These are phyloP conservation scores for Orthosia incerta DNA, from an alignment of 2,888 invertebrate species.

Conservation along the genomic window DNA sequence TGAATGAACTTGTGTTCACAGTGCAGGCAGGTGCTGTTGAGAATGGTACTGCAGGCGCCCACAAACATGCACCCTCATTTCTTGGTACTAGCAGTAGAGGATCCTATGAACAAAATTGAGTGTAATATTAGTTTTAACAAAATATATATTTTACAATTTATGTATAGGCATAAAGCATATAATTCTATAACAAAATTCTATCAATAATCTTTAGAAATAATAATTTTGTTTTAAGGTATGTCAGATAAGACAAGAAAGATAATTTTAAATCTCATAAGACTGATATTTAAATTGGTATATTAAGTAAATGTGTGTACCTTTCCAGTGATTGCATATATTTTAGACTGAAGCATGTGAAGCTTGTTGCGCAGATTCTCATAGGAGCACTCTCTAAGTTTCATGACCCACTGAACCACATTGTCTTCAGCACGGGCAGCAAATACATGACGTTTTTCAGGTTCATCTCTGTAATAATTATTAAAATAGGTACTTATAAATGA, in stretches of 20 bases:
- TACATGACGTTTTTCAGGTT: constrained; percentile 93
- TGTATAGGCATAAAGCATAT: neutral
- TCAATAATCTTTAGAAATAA: neutral
- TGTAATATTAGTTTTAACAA: neutral
- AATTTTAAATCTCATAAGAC: constrained; percentile 16
- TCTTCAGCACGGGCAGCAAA: constrained; percentile 93
- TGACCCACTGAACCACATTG: constrained; percentile 94
- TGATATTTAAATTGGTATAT: constrained; percentile 1
- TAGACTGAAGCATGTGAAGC: constrained; percentile 92
- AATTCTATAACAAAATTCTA: constrained; percentile 21
- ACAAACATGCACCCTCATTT: constrained; percentile 91
- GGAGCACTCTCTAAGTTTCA: constrained; percentile 92
- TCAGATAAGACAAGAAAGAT: constrained; percentile 18
- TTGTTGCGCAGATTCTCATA: constrained; percentile 93
- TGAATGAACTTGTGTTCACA: constrained; percentile 84
- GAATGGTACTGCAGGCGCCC: constrained; percentile 87
- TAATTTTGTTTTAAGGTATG: neutral
- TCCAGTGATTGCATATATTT: constrained; percentile 93
- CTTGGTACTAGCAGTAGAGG: constrained; percentile 91
- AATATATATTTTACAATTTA: neutral
- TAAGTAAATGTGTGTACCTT: constrained; percentile 82
- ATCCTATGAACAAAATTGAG: constrained; percentile 78
- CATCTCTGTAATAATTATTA: constrained; percentile 83
- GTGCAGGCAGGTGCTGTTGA: constrained; percentile 86
- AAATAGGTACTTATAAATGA: neutral